Base-by-base conservation (phyloP, 2,797 vertebrate genomes). In the Galaxias olidus region DNA sequence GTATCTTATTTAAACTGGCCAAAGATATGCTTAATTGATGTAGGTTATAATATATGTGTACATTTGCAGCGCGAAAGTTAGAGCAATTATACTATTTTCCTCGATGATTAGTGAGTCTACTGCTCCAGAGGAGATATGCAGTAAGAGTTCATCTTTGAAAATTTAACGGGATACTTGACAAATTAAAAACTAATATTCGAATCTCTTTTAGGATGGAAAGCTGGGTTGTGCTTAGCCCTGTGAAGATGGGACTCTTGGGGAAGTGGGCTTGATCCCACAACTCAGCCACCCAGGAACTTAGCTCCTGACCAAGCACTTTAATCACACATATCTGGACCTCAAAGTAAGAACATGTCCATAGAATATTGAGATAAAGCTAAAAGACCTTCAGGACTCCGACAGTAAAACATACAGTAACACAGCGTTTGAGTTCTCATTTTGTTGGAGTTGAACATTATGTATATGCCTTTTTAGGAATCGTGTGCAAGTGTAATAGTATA, bases 131-230 rank as follows among this genome's bases (percentile, higher is more conserved):
- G 69, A 86, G 85, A 91, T 91, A 87, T 82, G 79, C 78, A 81
- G 78, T 81, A 78, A 86, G 84, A 88, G 87, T 87, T 88, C 85
- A 89, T 90, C 88, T 90, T 91, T 92, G 86, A 91, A 92, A 88
- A 91, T 90, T 87, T 86, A 86, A 88, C 78, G 77, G 85, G 84
- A 84, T 83, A 87, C 78, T 76, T 63, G 72, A 84, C 80, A 91
- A 91, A 91, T 91, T 87, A 89, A 84, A 83, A 90, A 84, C 79
- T 79, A 84, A 83, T 83, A 84, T 86, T 84, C 77, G 85, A 91
- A 90, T 90, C 84, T 90, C 84, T 91, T 91, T 90, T 82, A 90
- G 87, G 86, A 80, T 85, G 75, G 77, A 74, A 81, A 82, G 79
- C 58, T 75, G 68, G 67, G 76, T 75, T 84, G 69, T 67, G 71